Conservation (phyloP, 2,113 vertebrate genomes). For the Scomber japonicus region DNA sequence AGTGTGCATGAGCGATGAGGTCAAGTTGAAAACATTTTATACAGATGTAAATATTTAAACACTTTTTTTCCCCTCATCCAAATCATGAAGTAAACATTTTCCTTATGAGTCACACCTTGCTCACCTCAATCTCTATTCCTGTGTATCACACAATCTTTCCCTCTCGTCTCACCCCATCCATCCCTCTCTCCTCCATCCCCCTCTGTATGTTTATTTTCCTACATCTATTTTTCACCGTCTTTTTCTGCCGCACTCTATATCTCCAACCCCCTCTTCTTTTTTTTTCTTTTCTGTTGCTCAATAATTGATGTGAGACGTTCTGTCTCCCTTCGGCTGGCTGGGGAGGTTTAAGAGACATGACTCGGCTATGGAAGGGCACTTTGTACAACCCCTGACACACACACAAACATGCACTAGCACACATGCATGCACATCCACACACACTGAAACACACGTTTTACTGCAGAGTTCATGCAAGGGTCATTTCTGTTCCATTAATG, state of each 20-base stretch:
- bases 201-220: constrained; percentile 9
- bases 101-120: constrained; percentile 50
- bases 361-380: constrained; percentile 76
- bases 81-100: constrained; percentile 66
- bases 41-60: constrained; percentile 69
- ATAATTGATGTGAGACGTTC: constrained; percentile 78
- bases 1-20: constrained; percentile 61
- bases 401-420: constrained; percentile 22
- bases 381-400: constrained; percentile 61
- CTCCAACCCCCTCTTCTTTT: constrained; percentile 9
- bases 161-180: neutral
- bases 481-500: constrained; percentile 73
- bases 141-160: neutral
- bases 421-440: constrained; percentile 28
- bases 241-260: constrained; percentile 1
- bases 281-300: constrained; percentile 48
- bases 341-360: constrained; percentile 78
- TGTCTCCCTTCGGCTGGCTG: constrained; percentile 53
- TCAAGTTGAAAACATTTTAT: constrained; percentile 67
- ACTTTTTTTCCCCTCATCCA: constrained; percentile 43
- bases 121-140: neutral
- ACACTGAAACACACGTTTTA: constrained; percentile 32
- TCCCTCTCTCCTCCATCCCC: neutral
- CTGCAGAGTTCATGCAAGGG: constrained; percentile 72
- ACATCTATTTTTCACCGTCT: constrained; percentile 3